A percentile compares a stretch with the other conserved stretches of the same genome.
Evolutionary conservation across 2,888 invertebrate species (phyloP).

Genomic region (Pachliopta kotzebuea): DNA sequence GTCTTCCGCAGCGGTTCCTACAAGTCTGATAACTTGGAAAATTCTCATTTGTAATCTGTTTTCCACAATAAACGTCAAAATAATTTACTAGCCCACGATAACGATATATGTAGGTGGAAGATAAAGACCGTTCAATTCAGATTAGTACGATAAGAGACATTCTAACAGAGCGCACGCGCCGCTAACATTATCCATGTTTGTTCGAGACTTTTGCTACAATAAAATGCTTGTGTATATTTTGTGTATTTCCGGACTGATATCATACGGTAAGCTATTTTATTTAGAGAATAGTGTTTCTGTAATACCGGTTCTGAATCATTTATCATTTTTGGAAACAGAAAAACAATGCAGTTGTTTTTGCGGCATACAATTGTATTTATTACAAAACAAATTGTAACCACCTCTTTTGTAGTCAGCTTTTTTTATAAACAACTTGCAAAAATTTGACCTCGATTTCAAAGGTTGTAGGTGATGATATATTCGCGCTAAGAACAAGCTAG

Average conservation of each 20-base stretch:
- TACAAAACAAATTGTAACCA: slow-evolving; percentile 46
- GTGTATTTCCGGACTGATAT: slow-evolving; percentile 47
- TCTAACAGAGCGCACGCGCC: slow-evolving; percentile 44
- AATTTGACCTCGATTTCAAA: too few species aligned
- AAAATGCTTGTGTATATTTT: slow-evolving; percentile 55
- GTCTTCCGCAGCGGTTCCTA: slow-evolving; percentile 29
- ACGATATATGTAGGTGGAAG: slow-evolving; percentile 46
- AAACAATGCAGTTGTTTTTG: slow-evolving; percentile 13
- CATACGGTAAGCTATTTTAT: slow-evolving; percentile 53
- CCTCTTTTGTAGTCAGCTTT: slow-evolving; percentile 35
- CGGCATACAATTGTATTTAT: slow-evolving; percentile 28
- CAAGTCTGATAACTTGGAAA: slow-evolving; percentile 34
- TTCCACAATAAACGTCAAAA: slow-evolving; percentile 53
- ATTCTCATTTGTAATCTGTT: slow-evolving; percentile 40
- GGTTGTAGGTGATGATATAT: too few species aligned
- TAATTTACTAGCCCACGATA: slow-evolving; percentile 66
- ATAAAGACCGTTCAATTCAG: slow-evolving; percentile 54
- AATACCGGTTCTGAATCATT: slow-evolving; percentile 29
- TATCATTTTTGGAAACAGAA: slow-evolving; percentile 9
- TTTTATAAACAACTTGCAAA: too few species aligned
- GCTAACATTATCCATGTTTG: slow-evolving; percentile 38
- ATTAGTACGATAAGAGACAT: slow-evolving; percentile 63
- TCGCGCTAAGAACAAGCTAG: too few species aligned
- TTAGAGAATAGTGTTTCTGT: slow-evolving; percentile 28
- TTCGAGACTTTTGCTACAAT: slow-evolving; percentile 26